Conservation (phyloP, 92 coral and sea anemone species). For the Metridium senile region DNA sequence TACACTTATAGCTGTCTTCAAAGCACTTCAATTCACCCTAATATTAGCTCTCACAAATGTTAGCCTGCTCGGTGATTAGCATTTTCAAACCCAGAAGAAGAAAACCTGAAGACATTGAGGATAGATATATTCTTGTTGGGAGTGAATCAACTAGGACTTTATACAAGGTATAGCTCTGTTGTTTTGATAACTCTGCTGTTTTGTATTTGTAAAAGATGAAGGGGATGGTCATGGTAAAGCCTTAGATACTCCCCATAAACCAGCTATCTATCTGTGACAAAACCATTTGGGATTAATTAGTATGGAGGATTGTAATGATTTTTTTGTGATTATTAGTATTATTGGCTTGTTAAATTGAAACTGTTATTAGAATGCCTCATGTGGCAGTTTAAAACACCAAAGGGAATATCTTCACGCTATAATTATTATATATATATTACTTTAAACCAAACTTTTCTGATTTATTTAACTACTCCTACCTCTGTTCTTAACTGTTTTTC, state of each 20-base stretch:
- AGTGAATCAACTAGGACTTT: slow-evolving; percentile 20
- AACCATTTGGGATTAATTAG: background rate
- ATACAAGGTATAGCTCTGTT: slow-evolving; percentile 27
- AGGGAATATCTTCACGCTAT: background rate
- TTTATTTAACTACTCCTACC: too few species aligned
- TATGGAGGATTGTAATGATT: background rate
- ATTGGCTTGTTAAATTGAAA: background rate
- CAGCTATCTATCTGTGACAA: background rate
- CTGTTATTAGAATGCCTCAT: background rate
- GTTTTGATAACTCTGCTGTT: too few species aligned
- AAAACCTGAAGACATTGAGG: slow-evolving; percentile 9
- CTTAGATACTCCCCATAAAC: too few species aligned
- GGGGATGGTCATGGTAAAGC: slow-evolving; percentile 9
- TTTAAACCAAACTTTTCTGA: too few species aligned
- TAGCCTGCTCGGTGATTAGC: slow-evolving; percentile 31
- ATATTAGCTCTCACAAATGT: background rate
- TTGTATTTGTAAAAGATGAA: background rate
- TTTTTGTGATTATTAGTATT: background rate
- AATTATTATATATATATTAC: too few species aligned
- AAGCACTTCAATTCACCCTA: background rate
- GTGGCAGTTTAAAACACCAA: background rate
- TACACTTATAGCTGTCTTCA: background rate
- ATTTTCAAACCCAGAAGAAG: slow-evolving; percentile 13
- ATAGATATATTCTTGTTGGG: slow-evolving; percentile 5
- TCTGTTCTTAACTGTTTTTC: too few species aligned